phyloP scores from a whole-genome alignment of 2,113 vertebrate genomes.

The Menura novaehollandiae region DNA sequence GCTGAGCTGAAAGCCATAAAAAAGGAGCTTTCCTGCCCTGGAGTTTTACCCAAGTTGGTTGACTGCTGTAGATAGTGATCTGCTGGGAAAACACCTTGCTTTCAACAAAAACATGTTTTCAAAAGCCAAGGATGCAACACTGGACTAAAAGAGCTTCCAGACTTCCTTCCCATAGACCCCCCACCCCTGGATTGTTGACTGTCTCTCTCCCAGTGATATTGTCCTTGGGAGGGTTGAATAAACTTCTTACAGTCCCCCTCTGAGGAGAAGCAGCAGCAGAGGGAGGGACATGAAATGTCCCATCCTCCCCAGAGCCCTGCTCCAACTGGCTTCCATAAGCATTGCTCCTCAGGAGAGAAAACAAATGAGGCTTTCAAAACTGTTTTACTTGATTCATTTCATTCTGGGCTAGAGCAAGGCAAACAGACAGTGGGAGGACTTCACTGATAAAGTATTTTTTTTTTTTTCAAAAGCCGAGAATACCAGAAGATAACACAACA shows the following conservation, averaged over 20 bases:
- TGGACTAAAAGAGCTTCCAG: background rate
- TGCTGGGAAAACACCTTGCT: background rate
- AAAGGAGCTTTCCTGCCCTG: background rate
- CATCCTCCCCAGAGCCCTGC: background rate
- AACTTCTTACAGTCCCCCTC: background rate
- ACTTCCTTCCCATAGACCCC: background rate
- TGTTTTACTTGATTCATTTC: constrained; percentile 35
- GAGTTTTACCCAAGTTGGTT: background rate
- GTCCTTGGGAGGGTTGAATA: background rate
- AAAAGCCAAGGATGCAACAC: background rate
- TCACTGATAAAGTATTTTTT: background rate
- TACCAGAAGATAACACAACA: constrained; percentile 54
- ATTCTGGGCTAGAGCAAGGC: background rate
- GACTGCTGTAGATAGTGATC: background rate
- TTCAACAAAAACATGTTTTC: background rate
- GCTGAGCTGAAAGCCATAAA: background rate
- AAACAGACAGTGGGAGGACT: constrained; percentile 46
- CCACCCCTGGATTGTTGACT: background rate
- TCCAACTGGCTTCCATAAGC: background rate
- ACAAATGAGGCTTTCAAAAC: constrained; percentile 30
- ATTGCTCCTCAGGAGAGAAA: background rate
- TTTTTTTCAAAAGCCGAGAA: constrained; percentile 17
- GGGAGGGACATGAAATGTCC: background rate
- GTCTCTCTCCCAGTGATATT: rapidly evolving
- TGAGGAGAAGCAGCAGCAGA: background rate